These are phyloP conservation scores for Dermatophagoides farinae DNA, from an alignment of 1,140 invertebrate species.

Conservation along the genomic window DNA sequence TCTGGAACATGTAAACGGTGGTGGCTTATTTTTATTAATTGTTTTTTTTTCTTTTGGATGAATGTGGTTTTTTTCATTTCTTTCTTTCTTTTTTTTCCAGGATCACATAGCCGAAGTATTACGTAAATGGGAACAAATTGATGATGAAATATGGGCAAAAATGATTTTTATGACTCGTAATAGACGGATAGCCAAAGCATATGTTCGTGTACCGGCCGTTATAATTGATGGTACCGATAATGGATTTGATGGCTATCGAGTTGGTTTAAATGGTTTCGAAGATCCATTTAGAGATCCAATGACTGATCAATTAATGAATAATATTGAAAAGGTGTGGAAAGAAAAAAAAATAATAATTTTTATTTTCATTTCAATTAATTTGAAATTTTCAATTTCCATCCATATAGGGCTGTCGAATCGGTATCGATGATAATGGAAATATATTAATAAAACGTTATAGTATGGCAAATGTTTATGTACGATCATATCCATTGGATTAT, in stretches of 20 bases:
- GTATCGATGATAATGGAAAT: conserved; percentile 84
- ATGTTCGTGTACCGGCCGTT: conserved; percentile 70
- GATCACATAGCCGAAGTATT: conserved; percentile 89
- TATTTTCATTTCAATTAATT: not conserved
- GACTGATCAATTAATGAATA: conserved; percentile 70
- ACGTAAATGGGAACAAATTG: conserved; percentile 87
- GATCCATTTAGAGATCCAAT: conserved; percentile 79
- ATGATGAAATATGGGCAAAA: conserved; percentile 94
- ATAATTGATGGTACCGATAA: conserved; percentile 83
- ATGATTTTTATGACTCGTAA: conserved; percentile 83
- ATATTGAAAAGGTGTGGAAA: conserved; percentile 57
- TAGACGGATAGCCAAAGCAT: conserved; percentile 75
- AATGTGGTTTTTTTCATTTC: not conserved
- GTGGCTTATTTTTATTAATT: no score
- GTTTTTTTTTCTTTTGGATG: no score
- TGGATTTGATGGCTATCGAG: conserved; percentile 60
- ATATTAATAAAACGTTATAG: conserved; percentile 76
- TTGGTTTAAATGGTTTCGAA: conserved; percentile 68
- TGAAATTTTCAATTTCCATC: not conserved
- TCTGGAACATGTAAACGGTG: no score
- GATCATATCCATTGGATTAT: conserved; percentile 25
- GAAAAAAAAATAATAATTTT: not conserved
- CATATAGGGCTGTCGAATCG: conserved; percentile 40
- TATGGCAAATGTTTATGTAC: conserved; percentile 70
- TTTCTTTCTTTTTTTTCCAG: conserved; percentile 28